These are phyloP conservation scores for Habropoda laboriosa DNA, from an alignment of 1,140 invertebrate genomes.

Conservation along the genomic window DNA sequence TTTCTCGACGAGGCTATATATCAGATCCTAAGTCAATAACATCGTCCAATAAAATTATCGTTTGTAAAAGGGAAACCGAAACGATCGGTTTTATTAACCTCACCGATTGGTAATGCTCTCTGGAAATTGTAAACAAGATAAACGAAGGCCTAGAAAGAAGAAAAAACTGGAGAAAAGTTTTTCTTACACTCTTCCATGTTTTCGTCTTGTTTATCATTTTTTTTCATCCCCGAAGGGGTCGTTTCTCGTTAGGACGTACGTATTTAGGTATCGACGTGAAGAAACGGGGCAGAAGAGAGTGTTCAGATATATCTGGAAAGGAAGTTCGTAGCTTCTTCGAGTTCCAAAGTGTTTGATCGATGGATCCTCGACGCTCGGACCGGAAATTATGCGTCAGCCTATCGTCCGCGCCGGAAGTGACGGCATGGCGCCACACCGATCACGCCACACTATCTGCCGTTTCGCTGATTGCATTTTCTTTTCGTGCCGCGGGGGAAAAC, in stretches of 20 bases:
- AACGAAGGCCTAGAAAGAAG: not conserved
- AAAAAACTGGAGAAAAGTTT: not conserved
- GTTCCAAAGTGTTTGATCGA: slow-evolving; percentile 80
- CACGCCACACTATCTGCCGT: slow-evolving; percentile 79
- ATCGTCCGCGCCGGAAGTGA: slow-evolving; percentile 77
- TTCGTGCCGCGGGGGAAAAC: slow-evolving; percentile 38
- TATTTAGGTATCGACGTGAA: not conserved
- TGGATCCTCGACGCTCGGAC: slow-evolving; percentile 74
- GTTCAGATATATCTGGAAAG: slow-evolving; percentile 65
- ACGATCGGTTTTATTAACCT: slow-evolving; percentile 46
- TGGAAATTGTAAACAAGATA: slow-evolving; percentile 39
- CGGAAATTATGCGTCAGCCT: slow-evolving; percentile 82
- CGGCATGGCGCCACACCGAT: slow-evolving; percentile 72
- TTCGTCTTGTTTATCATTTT: not conserved
- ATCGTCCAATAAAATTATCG: slow-evolving; percentile 57
- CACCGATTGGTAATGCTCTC: slow-evolving; percentile 35
- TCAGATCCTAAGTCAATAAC: slow-evolving; percentile 61
- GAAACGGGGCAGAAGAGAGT: slow-evolving; percentile 39
- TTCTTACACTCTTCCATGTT: no score
- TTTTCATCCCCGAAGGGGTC: not conserved
- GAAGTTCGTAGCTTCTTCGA: slow-evolving; percentile 59
- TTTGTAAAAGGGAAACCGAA: slow-evolving; percentile 55
- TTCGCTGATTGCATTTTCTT: slow-evolving; percentile 71
- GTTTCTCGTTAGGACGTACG: not conserved
- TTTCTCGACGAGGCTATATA: slow-evolving; percentile 39